phyloP scores from a whole-genome alignment of 2,888 invertebrate species.

The Leptopilina myrica region DNA sequence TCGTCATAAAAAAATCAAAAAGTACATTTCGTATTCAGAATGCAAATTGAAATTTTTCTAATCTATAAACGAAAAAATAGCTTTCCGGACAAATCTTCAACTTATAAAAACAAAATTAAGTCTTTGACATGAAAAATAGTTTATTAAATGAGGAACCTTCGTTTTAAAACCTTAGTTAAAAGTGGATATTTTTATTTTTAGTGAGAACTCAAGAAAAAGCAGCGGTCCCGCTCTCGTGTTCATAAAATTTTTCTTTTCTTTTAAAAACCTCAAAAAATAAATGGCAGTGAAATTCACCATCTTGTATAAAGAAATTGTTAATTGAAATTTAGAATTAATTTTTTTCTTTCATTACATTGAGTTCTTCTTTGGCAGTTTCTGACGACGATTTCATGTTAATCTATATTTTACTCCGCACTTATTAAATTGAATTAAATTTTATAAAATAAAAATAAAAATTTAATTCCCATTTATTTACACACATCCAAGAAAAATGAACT shows the following conservation, averaged over 20 bases:
- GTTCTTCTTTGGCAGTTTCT: neutral
- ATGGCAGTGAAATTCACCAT: slow-evolving; percentile 65
- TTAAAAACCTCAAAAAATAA: slow-evolving; percentile 51
- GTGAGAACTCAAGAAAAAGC: slow-evolving; percentile 57
- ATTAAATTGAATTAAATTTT: too few relatives aligned
- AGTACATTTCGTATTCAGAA: too few relatives aligned
- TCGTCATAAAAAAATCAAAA: too few relatives aligned
- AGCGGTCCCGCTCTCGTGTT: slow-evolving; percentile 22
- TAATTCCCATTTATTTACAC: too few relatives aligned
- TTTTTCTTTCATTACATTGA: neutral
- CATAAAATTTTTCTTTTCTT: slow-evolving; percentile 33
- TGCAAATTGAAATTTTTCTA: too few relatives aligned
- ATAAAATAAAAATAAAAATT: too few relatives aligned
- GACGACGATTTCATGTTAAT: too few relatives aligned
- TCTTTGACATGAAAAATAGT: neutral
- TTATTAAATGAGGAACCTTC: slow-evolving; percentile 34
- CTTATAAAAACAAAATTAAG: too few relatives aligned
- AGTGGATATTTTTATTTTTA: slow-evolving; percentile 23
- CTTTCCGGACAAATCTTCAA: too few relatives aligned
- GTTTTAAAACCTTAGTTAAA: slow-evolving; percentile 63
- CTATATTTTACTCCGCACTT: neutral
- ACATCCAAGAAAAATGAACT: neutral
- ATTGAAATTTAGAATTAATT: neutral
- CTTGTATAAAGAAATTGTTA: slow-evolving; percentile 42
- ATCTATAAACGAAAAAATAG: too few relatives aligned